phyloP scores from a whole-genome alignment of 2,113 vertebrate species.

The Lagopus muta region DNA sequence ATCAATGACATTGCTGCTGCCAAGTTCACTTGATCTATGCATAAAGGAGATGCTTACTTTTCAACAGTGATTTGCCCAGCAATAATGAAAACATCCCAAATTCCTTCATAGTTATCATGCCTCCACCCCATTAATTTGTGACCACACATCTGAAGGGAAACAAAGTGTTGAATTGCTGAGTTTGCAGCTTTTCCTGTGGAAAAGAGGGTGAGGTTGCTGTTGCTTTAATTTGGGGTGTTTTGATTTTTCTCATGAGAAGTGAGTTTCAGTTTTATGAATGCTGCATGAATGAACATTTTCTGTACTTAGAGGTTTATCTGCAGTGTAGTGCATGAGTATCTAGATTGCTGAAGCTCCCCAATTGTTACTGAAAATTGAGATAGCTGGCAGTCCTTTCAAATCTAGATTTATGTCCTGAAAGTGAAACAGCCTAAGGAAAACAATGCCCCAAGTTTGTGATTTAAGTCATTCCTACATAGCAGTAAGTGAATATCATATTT shows the following conservation, averaged over 20 bases:
- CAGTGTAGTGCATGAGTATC: neutral
- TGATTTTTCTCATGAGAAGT: neutral
- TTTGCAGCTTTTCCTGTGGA: neutral
- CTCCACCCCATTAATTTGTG: slow-evolving; percentile 25
- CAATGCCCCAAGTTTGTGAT: neutral
- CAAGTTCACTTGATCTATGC: slow-evolving; percentile 78
- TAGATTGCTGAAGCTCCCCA: neutral
- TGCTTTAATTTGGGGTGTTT: neutral
- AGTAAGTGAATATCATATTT: slow-evolving; percentile 29
- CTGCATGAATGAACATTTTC: neutral
- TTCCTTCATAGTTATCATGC: slow-evolving; percentile 57
- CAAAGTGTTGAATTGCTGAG: slow-evolving; percentile 35
- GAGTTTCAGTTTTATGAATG: neutral
- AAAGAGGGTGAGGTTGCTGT: neutral
- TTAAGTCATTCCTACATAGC: neutral
- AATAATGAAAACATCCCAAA: slow-evolving; percentile 74
- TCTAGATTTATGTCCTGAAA: neutral
- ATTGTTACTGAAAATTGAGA: slow-evolving; percentile 15
- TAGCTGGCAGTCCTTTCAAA: slow-evolving; percentile 1
- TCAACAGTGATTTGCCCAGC: slow-evolving; percentile 72
- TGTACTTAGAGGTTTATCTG: neutral
- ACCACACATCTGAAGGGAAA: slow-evolving; percentile 24
- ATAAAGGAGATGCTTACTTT: slow-evolving; percentile 78
- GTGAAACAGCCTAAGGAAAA: neutral
- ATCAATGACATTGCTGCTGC: slow-evolving; percentile 78